Conservation (phyloP, 2,888 invertebrate species). For the Artemia sinica region DNA sequence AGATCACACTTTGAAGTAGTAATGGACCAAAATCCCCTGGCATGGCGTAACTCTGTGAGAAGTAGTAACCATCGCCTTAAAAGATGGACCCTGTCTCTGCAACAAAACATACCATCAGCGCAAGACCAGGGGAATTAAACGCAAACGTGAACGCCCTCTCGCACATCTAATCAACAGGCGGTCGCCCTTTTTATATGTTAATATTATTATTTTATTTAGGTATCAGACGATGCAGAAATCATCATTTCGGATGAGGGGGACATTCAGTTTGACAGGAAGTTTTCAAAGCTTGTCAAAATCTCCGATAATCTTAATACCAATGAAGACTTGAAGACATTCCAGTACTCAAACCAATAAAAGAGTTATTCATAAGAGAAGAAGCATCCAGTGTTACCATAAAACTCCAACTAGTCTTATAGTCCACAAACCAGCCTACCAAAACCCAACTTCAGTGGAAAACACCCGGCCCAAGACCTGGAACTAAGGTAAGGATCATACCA, state of each 20-base stretch:
- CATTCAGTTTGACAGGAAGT: neutral
- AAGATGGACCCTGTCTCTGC: neutral
- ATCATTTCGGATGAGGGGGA: neutral
- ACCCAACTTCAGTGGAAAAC: no score
- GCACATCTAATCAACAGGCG: neutral
- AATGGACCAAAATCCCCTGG: neutral
- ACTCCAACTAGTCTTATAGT: neutral
- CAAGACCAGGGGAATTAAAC: neutral
- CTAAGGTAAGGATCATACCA: no score
- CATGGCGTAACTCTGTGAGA: neutral
- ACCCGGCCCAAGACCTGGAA: no score
- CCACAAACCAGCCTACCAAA: neutral
- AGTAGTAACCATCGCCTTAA: neutral
- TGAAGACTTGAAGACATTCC: conserved; percentile 6
- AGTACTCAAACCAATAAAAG: neutral
- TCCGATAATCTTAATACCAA: conserved; percentile 1
- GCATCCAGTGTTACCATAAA: neutral
- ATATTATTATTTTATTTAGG: neutral
- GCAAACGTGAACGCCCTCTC: conserved; percentile 1
- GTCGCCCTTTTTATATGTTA: conserved; percentile 2
- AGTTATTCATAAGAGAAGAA: neutral
- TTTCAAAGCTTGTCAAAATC: conserved; percentile 7
- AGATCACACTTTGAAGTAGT: neutral
- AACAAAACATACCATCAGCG: neutral
- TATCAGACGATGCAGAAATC: neutral